A percentile compares a stretch with the other conserved stretches of the same genome.
Conservation (phyloP, 2,797 vertebrate genomes). For the Nyctalus aviator region DNA sequence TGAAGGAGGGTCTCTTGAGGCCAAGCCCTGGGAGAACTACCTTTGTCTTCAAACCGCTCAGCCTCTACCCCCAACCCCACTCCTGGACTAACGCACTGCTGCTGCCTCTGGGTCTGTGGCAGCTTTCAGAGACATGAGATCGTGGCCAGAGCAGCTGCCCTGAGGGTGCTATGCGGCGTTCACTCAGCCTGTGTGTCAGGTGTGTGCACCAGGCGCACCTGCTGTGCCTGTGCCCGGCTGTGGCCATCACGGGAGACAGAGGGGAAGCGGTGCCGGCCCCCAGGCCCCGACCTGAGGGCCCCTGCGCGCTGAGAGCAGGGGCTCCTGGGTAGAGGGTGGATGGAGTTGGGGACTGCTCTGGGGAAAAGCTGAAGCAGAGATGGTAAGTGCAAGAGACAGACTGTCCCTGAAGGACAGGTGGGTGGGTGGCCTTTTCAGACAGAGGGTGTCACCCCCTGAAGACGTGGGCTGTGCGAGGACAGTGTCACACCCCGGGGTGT, state of each 20-base stretch:
- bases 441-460: neutral
- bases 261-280: neutral
- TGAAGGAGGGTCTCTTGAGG: neutral
- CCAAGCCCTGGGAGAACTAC: neutral
- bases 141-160: neutral
- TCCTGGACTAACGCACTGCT: rapidly evolving
- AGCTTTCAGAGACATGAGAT: neutral
- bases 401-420: neutral
- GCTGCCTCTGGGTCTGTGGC: neutral
- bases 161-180: neutral
- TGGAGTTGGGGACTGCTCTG: no score
- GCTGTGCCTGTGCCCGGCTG: rapidly evolving
- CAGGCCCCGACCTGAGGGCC: neutral
- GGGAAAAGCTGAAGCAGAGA: neutral
- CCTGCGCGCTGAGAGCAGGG: neutral
- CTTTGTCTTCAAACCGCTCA: neutral
- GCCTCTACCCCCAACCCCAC: rapidly evolving
- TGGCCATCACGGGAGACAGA: neutral
- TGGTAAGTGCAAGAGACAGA: neutral
- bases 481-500: neutral
- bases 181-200: neutral
- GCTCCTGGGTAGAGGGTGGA: neutral
- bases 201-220: neutral
- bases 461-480: neutral
- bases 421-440: neutral